Evolutionary conservation across 2,113 vertebrate species (phyloP).

Genomic region (Hemiscyllium ocellatum): DNA sequence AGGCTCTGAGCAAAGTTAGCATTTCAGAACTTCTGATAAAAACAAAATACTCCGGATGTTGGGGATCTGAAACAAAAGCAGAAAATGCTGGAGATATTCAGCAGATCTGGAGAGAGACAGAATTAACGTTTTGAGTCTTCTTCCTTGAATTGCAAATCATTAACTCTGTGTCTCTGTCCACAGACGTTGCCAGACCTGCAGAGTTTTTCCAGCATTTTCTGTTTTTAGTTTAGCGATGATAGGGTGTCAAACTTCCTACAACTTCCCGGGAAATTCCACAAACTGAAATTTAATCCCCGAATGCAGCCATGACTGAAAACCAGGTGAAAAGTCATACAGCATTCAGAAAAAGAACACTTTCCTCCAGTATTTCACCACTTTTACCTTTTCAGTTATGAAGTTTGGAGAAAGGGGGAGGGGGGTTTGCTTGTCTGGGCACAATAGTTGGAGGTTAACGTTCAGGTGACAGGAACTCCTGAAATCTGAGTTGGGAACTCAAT

Average conservation of each 20-base stretch:
- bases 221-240: background rate
- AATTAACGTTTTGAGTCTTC: no score
- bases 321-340: background rate
- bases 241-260: background rate
- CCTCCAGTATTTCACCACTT: background rate
- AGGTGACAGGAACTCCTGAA: background rate
- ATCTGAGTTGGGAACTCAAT: background rate
- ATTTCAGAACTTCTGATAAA: no score
- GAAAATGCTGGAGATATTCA: no score
- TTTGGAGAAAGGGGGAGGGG: background rate
- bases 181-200: no score
- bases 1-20: no score
- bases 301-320: background rate
- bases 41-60: no score
- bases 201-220: no score
- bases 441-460: background rate
- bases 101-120: no score
- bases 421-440: background rate
- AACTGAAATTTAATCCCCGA: background rate
- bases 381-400: background rate
- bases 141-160: no score
- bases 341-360: no score
- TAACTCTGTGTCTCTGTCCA: no score
- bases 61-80: no score
- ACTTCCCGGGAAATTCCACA: background rate